Conservation (phyloP, 2,113 vertebrate genomes). For the Cryptomyrus ogoouensis region DNA sequence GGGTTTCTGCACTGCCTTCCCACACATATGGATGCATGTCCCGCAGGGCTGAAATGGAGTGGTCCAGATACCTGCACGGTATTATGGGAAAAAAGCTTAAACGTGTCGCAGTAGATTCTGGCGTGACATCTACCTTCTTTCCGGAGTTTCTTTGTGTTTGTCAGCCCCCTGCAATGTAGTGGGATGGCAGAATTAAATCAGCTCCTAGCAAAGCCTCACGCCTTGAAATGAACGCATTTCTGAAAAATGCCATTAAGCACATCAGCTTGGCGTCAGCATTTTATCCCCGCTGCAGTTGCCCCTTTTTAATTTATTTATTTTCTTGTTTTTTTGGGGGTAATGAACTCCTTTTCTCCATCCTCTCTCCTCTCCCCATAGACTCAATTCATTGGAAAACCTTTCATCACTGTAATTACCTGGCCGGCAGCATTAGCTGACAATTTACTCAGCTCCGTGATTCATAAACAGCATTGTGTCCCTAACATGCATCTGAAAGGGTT, state of each 20-base stretch:
- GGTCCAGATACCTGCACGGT: neutral
- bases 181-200: neutral
- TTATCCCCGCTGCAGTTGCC: neutral
- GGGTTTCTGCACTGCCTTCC: neutral
- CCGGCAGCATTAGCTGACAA: conserved; percentile 43
- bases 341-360: conserved; percentile 21
- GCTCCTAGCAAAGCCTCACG: neutral
- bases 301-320: conserved; percentile 7
- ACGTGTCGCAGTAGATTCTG: neutral
- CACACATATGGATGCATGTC: neutral
- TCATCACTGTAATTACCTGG: conserved; percentile 51
- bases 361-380: conserved; percentile 29
- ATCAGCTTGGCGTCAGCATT: neutral
- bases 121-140: neutral
- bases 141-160: neutral
- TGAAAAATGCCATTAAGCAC: neutral
- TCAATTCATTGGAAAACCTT: conserved; percentile 24
- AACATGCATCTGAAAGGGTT: conserved; percentile 49
- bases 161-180: neutral
- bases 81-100: neutral
- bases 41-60: neutral
- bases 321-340: neutral
- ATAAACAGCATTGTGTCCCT: conserved; percentile 35
- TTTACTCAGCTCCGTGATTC: conserved; percentile 38
- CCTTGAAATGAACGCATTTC: neutral